Evolutionary conservation across 2,888 invertebrate species (phyloP).

Genomic region (Cryptocephalus moraei): DNA sequence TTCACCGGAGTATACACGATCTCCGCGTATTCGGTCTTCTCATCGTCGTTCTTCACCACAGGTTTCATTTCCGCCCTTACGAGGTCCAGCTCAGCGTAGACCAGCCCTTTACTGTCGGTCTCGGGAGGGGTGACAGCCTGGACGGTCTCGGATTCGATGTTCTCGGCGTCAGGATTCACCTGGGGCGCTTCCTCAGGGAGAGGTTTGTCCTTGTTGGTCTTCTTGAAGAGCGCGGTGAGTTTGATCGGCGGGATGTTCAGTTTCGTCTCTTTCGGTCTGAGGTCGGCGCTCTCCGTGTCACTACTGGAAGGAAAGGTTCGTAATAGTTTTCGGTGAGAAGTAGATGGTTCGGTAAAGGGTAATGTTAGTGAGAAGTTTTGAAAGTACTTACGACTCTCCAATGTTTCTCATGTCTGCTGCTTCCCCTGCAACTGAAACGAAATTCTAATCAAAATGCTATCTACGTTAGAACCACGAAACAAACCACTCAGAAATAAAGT

Average conservation of each 20-base stretch:
- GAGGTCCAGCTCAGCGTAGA: conserved; percentile 64
- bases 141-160: conserved; percentile 6
- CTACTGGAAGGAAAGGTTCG: conserved; percentile 39
- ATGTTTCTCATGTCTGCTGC: conserved; percentile 16
- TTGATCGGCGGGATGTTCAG: conserved; percentile 21
- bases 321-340: no score
- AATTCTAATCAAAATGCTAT: neutral
- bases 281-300: conserved; percentile 58
- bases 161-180: conserved; percentile 5
- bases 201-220: conserved; percentile 24
- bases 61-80: conserved; percentile 37
- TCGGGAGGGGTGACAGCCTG: neutral
- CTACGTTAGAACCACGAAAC: neutral
- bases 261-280: conserved; percentile 27
- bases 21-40: conserved; percentile 68
- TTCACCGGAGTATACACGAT: conserved; percentile 55
- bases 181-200: conserved; percentile 5
- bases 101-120: conserved; percentile 39
- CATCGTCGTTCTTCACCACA: conserved; percentile 42
- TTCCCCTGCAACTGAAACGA: conserved; percentile 7
- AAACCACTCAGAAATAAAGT: neutral
- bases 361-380: neutral
- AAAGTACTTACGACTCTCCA: conserved; percentile 33
- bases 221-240: conserved; percentile 28
- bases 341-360: no score